Base-by-base conservation (phyloP, 2,113 vertebrate species). In the Chionodraco myersi region DNA sequence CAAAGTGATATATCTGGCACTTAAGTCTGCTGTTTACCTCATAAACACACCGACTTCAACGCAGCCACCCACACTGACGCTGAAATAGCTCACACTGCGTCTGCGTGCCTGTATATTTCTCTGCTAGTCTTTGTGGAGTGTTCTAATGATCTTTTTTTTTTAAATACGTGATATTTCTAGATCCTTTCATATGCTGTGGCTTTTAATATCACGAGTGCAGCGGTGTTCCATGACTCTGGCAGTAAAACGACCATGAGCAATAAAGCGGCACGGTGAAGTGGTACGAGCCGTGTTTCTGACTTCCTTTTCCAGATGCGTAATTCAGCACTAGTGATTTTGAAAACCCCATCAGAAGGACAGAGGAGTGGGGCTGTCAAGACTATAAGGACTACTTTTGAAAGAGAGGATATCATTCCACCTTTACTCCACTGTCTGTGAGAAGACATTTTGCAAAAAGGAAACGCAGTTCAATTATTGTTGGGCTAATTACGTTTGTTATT, bases 1-100 rank as follows among this genome's bases (percentile, higher is more conserved):
- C 88, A 88, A 91, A 92, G 90, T 93, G 91, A 92, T 90, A 89
- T 92, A 93, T 93, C 86, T 92, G 90, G 90, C 92, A 88, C 86
- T 91, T 88, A 90, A 87, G 84, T 89, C 88, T 80, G 79, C 86
- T 91, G 83, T 94, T 94, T 92, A 90, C 86, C 83, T 89, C 89
- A 89, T 92, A 89, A 93, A 91, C 85, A 87, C 87, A 80, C 82
- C 88, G 86, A 79, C 83, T 83, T 92, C 82, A 89, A 77, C 88
- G 81, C 75, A 72, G 70, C 86, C 88, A 79, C 91, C 88, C 88
- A 91, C 91, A 83, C 69, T 82, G 59, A 82, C 0, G 36, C 73
- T 86, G 75, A 91, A 89, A 86, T 87, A 87, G 80, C 89, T 74
- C 74, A 71, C 83, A 87, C 75, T 26, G 53, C 73, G 75, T 52